Base-by-base conservation (phyloP, 2,113 vertebrate species). In the Ibidorhyncha struthersii region DNA sequence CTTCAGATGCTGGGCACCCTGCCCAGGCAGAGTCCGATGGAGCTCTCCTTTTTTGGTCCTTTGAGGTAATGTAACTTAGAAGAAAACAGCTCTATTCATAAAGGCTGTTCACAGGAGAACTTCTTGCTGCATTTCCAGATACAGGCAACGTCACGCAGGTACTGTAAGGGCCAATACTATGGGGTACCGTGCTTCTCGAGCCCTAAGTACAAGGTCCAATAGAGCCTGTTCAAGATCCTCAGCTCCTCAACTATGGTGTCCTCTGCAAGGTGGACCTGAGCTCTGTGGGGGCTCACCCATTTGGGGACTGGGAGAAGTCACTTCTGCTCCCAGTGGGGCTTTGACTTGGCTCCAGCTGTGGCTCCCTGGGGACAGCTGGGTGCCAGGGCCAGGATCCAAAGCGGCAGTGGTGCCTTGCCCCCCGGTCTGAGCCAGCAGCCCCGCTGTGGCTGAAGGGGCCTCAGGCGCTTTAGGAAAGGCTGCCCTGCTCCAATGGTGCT, bases 261-360 rank as follows among this genome's bases (percentile, higher is more conserved):
- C 67, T 63, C 70, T 73, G 25, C 40, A 47, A 29, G 30, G 25
- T 22, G 34, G 9, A 26, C 6, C 22, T 19, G 89, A 41, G 10
- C 14, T 25, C 40, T 38, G 29, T 0, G 1, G 2, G 7, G 16
- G 2, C 22, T 92, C 3, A 4, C 27, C 40, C 2, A 5, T 27
- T 8, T 45, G n/a, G 11, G 9, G n/a, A 30, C 1, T 17, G 58
- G 12, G 5, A 67, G 30, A 59, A 36, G 14, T 26, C 20, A 15
- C 29, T 72, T 58, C 49, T 78, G 32, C 38, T 67, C 22, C 11
- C 38, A 5, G 20, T 4, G 40, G 14, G 10, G 14, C 4, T 26
- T 12, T 7, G 19, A 8, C 6, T 6, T 0, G 1, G 13, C 12
- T 59, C 21, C 5, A 12, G 23, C 5, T 0, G 0, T 0, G 1